Conservation (phyloP, 2,888 invertebrate species). For the Ormia ochracea region DNA sequence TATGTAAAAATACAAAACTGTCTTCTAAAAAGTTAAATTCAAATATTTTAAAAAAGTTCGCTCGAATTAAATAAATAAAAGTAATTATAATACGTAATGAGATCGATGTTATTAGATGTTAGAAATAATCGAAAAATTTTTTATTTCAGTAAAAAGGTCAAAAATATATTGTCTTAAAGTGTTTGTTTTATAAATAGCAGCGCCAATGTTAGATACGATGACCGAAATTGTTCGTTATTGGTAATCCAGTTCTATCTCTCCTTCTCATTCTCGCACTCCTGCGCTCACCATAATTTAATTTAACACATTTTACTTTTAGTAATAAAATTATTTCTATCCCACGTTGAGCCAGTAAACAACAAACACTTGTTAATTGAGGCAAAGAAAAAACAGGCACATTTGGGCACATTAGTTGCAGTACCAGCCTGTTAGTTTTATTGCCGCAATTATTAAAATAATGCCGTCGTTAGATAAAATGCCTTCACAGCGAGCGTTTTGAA, state of each 20-base stretch:
- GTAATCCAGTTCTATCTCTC: neutral
- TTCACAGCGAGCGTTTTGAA: neutral
- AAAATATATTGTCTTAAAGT: too few species aligned
- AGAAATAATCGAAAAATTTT: too few species aligned
- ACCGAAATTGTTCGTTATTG: neutral
- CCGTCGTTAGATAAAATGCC: neutral
- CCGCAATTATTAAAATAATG: neutral
- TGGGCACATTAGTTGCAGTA: neutral
- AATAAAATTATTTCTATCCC: neutral
- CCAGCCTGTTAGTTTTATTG: neutral
- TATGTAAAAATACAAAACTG: too few species aligned
- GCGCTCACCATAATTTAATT: neutral
- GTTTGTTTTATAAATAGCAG: too few species aligned
- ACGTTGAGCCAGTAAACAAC: slow-evolving; percentile 7
- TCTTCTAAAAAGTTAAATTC: too few species aligned
- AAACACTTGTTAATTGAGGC: slow-evolving; percentile 18
- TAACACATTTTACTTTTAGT: neutral
- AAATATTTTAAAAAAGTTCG: too few species aligned
- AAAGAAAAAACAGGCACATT: slow-evolving; percentile 16
- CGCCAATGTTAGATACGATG: too few species aligned
- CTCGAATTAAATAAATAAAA: too few species aligned
- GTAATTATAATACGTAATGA: too few species aligned
- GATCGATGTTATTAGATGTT: too few species aligned
- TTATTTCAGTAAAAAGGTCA: too few species aligned
- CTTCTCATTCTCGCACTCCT: neutral